Evolutionary conservation across 2,113 vertebrate genomes (phyloP).

Genomic region (Camelus bactrianus): DNA sequence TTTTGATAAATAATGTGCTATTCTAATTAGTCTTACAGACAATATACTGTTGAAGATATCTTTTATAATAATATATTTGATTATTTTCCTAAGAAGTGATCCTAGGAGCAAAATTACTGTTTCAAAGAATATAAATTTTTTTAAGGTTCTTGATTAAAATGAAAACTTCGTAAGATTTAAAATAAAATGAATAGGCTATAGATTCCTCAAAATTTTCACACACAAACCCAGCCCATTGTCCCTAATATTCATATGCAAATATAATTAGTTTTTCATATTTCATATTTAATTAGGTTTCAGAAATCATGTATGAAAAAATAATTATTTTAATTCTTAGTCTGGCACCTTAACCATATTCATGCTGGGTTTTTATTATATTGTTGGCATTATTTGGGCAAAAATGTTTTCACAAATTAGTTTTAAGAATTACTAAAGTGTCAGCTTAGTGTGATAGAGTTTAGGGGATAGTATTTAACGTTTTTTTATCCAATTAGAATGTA

Average conservation of each 20-base stretch:
- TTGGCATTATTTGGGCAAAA: slow-evolving; percentile 34
- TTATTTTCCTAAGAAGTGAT: slow-evolving; percentile 31
- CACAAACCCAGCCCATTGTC: not conserved
- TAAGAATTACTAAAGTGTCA: not conserved
- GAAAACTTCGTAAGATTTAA: not conserved
- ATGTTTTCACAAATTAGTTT: slow-evolving; percentile 31
- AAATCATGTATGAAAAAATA: slow-evolving; percentile 45
- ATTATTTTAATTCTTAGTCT: slow-evolving; percentile 51
- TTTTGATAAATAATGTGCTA: not conserved
- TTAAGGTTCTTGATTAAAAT: slow-evolving; percentile 41
- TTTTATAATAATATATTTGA: not conserved
- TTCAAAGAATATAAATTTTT: slow-evolving; percentile 51
- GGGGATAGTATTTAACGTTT: not conserved
- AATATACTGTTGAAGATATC: not conserved
- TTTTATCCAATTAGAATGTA: slow-evolving; percentile 43
- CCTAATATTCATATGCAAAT: not conserved
- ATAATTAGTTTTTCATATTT: slow-evolving; percentile 46
- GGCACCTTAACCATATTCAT: not conserved
- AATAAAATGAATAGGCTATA: slow-evolving; percentile 12
- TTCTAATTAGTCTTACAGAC: slow-evolving; percentile 19
- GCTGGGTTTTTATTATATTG: not conserved
- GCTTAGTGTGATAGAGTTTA: not conserved
- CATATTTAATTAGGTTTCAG: slow-evolving; percentile 50
- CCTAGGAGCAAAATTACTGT: not conserved
- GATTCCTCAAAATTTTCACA: not conserved